Evolutionary conservation across 2,797 vertebrate genomes (phyloP), one percentile per base, ranked within the genome.

Genomic region (Notoglanidium macrostoma): DNA sequence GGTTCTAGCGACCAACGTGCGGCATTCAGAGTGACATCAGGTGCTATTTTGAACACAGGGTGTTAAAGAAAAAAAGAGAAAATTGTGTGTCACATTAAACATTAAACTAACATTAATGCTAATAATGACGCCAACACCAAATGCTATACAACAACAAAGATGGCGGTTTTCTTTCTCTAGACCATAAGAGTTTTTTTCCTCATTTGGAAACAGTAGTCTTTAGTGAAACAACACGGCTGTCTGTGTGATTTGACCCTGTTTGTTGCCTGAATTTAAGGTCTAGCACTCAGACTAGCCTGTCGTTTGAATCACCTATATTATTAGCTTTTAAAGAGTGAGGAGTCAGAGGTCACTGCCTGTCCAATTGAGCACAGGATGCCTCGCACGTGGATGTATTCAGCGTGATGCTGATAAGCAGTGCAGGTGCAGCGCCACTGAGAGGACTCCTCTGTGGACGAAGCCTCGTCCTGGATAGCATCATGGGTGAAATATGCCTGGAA

Each of bases 351-450:
- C 83, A 63, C 35, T 19, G n/a, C 54, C 83, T 61, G 61, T 68
- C 49, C 21, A 65, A 67, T 87, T 83, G 61, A 82, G 74, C 26
- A n/a, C 86, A 35, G 74, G 68, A 65, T 44, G 19, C 40, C 84
- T 44, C 54, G 59, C 89, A 84, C 84, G 84, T 82, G 78, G 76
- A 63, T 83, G 61, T 70, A n/a, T 72, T 83, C 65, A 68, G 46
- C 1, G 1, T 17, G 29, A 11, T 68, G 78, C 40, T 51, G 76
- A 81, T 74, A 63, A 86, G 61, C 77, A 0, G 73, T 32, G 54
- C 90, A 90, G 88, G 90, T 89, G 90, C 67, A 63, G 80, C 35
- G 15, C 29, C 8, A 61, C 44, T 76, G 89, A 88, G 83, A 80
- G 44, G 76, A 44, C 51, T 46, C 68, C 74, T 89, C 86, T 86